Evolutionary conservation across 2,113 vertebrate species (phyloP), one percentile per base, ranked within the genome.

Genomic region (Hyaena hyaena): DNA sequence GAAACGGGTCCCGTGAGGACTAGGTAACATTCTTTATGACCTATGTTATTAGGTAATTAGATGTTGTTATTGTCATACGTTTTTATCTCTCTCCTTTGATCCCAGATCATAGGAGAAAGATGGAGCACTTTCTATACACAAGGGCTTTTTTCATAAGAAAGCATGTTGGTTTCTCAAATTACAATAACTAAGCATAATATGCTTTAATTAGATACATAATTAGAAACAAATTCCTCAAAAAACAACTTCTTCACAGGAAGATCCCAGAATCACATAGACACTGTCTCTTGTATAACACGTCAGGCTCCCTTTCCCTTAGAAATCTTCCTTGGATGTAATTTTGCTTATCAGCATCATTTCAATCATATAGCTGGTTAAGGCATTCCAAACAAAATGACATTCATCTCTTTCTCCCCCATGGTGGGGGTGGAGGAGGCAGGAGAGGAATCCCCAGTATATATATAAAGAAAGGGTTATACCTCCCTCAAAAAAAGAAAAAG

Each of bases 141-240:
- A 68, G 33, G 45, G 63, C 35, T 15, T 91, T 90, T 93, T 88
- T 53, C 71, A 31, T 85, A 61, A 92, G 81, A 88, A 93, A 89
- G n/a, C 63, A 63, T 48, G 31, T 17, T 89, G 16, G n/a, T 85
- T 95, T 93, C 90, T 95, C 90, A 95, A 81, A 91, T 63, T 61
- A 23, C 48, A 85, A 65, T 45, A 61, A 79, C 45, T 48, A 89
- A 55, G 74, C 23, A n/a, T 90, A 88, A 84, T 69, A 33, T 91
- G 53, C 63, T 92, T 81, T 76, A 76, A 71, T 89, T 84, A 90
- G 31, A 33, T 76, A 89, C 43, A 43, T 76, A 90, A 58, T 88
- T 69, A 92, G 77, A 84, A 94, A 85, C 74, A 92, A 80, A 74
- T 28, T 77, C 74, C 63, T 69, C 35, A 80, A 63, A 85, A 85